phyloP scores from a whole-genome alignment of 2,797 vertebrate species.

The Darevskia nairensis region DNA sequence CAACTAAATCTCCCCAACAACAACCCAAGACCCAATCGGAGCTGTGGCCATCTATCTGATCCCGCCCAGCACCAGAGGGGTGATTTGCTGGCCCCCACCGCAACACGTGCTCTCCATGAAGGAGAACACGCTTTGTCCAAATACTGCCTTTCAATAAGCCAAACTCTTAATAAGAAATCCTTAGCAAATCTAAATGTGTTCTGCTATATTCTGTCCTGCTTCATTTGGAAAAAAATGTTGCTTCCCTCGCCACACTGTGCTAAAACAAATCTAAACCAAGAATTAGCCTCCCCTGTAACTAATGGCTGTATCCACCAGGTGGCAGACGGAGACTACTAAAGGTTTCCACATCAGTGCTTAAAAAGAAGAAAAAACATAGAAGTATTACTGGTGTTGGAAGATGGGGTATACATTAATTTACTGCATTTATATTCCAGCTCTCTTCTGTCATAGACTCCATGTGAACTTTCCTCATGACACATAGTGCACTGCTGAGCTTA shows the following conservation, averaged over 20 bases:
- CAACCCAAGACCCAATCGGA: too few species aligned
- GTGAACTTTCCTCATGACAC: neutral
- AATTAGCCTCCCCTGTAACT: neutral
- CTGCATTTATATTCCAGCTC: too few species aligned
- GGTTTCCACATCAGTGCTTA: rapidly evolving
- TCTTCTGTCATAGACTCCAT: too few species aligned
- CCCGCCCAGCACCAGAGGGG: too few species aligned
- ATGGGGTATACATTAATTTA: too few species aligned
- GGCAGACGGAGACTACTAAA: slow-evolving; percentile 77
- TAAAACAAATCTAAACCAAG: neutral
- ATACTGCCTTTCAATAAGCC: neutral
- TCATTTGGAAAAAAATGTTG: neutral
- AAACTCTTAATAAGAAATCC: neutral
- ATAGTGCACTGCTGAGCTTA: neutral
- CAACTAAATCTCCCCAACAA: too few species aligned
- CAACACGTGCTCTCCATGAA: too few species aligned
- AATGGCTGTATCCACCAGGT: slow-evolving; percentile 70
- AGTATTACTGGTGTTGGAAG: too few species aligned
- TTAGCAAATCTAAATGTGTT: neutral
- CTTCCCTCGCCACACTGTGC: too few species aligned
- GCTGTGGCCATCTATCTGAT: too few species aligned
- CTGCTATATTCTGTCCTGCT: neutral
- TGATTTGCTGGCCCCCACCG: too few species aligned
- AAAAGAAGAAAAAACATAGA: too few species aligned
- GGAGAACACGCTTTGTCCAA: neutral